These are phyloP conservation scores for Pharmacophagus antenor DNA, from an alignment of 2,888 invertebrate species.

Conservation along the genomic window DNA sequence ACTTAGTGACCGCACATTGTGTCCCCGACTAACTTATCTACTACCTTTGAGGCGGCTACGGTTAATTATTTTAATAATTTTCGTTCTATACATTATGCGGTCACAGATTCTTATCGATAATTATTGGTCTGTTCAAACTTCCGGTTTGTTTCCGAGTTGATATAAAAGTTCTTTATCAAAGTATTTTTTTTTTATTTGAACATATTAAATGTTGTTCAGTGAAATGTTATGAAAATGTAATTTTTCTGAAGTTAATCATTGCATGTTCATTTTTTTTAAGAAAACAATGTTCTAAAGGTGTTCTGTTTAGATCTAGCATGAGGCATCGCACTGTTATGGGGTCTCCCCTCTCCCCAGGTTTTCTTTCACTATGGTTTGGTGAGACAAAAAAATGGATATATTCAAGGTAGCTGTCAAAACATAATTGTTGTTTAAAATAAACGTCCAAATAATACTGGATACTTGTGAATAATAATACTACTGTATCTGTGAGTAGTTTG, in stretches of 20 bases:
- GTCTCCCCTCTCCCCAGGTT: constrained; percentile 42
- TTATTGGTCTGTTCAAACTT: background rate
- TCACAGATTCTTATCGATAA: background rate
- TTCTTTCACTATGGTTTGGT: constrained; percentile 19
- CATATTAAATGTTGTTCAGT: background rate
- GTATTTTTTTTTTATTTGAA: background rate
- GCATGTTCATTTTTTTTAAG: constrained; percentile 18
- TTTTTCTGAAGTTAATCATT: constrained; percentile 10
- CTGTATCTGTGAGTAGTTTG: background rate
- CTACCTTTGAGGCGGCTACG: background rate
- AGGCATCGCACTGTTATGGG: constrained; percentile 48
- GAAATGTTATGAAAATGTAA: background rate
- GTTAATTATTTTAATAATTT: background rate
- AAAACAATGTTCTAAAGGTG: constrained; percentile 6
- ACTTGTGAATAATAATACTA: too few species aligned
- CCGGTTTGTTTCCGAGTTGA: too few species aligned
- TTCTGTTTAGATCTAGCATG: constrained; percentile 41
- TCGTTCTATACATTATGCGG: background rate
- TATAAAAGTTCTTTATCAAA: background rate
- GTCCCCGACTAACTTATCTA: background rate
- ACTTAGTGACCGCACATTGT: too few species aligned
- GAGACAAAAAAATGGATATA: constrained; percentile 45
- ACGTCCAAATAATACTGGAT: constrained; percentile 1
- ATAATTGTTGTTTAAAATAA: constrained; percentile 1
- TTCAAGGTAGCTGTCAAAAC: constrained; percentile 44